Evolutionary conservation across 1,140 invertebrate genomes (phyloP).

Genomic region (Drosophila baimaii): DNA sequence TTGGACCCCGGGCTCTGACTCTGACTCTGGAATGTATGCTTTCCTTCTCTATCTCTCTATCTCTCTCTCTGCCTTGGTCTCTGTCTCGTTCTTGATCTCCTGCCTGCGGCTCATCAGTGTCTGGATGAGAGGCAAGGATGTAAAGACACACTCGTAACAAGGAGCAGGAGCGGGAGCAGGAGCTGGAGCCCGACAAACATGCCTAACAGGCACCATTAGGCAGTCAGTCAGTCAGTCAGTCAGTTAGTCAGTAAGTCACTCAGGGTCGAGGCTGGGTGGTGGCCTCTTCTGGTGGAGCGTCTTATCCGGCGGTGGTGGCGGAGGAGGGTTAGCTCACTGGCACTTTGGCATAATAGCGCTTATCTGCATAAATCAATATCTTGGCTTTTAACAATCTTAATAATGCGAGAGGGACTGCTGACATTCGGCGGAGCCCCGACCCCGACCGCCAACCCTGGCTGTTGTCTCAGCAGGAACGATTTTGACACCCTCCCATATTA

Average conservation of each 20-base stretch:
- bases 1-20: not conserved
- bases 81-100: not conserved
- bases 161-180: not conserved
- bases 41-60: too few species aligned
- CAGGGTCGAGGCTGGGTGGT: constrained; percentile 21
- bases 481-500: constrained; percentile 22
- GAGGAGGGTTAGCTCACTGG: constrained; percentile 52
- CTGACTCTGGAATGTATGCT: constrained; percentile 14
- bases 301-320: too few species aligned
- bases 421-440: constrained; percentile 14
- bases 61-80: too few species aligned
- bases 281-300: too few species aligned
- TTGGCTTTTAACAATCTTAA: constrained; percentile 78
- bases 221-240: constrained; percentile 41
- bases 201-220: constrained; percentile 61
- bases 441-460: not conserved
- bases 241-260: constrained; percentile 21
- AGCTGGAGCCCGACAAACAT: constrained; percentile 43
- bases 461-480: constrained; percentile 17
- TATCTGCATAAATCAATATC: constrained; percentile 80
- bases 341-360: constrained; percentile 76
- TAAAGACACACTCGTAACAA: constrained; percentile 40
- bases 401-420: constrained; percentile 53
- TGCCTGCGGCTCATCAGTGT: constrained; percentile 39
- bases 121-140: constrained; percentile 28